Evolutionary conservation across 1,140 invertebrate genomes (phyloP).

Genomic region (Drosophila subobscura): DNA sequence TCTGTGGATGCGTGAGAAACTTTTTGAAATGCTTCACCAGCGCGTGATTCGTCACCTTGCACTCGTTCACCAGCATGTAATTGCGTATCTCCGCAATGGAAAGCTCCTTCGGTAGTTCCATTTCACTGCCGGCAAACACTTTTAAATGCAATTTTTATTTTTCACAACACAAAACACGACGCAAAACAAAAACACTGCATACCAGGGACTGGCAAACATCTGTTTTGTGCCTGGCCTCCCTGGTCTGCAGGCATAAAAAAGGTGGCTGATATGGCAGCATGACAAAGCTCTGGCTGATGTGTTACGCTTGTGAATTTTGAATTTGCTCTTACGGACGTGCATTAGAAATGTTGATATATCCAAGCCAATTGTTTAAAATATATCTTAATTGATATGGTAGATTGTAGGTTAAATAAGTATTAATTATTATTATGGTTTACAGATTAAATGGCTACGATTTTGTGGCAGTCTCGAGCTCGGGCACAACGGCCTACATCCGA

Average conservation of each 20-base stretch:
- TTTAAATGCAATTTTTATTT: conserved; percentile 34
- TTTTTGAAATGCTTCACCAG: conserved; percentile 94
- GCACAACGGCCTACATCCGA: no score
- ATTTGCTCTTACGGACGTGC: neutral
- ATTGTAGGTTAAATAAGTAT: no score
- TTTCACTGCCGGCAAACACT: conserved; percentile 79
- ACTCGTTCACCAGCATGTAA: conserved; percentile 92
- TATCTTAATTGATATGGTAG: no score
- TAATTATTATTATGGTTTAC: no score
- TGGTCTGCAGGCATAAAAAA: conserved; percentile 55
- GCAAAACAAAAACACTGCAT: conserved; percentile 64
- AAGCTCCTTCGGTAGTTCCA: conserved; percentile 89
- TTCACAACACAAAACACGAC: conserved; percentile 40
- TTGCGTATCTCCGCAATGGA: conserved; percentile 92
- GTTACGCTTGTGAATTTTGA: neutral
- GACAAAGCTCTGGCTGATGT: conserved; percentile 16
- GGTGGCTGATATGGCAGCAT: conserved; percentile 44
- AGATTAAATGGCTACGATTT: no score
- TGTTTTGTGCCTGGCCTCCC: conserved; percentile 28
- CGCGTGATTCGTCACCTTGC: conserved; percentile 93
- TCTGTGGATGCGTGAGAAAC: conserved; percentile 87
- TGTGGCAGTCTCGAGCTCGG: no score
- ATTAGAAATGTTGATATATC: no score
- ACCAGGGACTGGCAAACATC: conserved; percentile 42
- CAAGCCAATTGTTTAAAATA: no score